Percentiles rank a stretch among this genome's conserved stretches.
Conservation (phyloP, 2,113 vertebrate genomes). For the Globicephala melas region DNA sequence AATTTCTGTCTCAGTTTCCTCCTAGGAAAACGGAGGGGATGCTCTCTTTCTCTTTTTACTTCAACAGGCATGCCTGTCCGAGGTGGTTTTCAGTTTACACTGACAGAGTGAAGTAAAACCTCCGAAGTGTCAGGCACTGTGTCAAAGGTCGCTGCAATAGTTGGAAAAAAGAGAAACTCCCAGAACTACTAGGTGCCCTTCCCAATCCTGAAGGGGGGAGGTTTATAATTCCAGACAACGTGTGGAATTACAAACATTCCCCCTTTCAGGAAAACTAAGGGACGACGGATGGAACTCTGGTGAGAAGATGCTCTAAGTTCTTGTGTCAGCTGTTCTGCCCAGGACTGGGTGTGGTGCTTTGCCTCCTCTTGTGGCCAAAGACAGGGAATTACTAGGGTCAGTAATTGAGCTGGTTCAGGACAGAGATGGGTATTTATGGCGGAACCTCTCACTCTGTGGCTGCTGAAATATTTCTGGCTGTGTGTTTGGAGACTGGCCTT, state of each 20-base stretch:
- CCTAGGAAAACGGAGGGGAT: neutral
- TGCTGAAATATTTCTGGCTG: neutral
- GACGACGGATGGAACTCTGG: neutral
- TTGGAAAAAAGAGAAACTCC: neutral
- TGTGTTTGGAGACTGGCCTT: neutral
- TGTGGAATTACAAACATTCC: neutral
- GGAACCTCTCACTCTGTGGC: neutral
- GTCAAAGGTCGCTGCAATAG: neutral
- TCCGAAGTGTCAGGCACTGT: neutral
- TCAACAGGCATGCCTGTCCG: neutral
- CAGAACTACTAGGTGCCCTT: neutral
- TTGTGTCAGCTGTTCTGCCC: neutral
- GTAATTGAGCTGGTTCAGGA: neutral
- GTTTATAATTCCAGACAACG: neutral
- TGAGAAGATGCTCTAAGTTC: neutral
- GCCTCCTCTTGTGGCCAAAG: conserved; percentile 25
- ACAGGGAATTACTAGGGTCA: neutral
- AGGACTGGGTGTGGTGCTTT: conserved; percentile 22
- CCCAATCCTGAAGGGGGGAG: neutral
- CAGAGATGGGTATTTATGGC: neutral
- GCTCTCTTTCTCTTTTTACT: neutral
- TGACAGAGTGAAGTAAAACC: neutral
- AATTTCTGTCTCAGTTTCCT: neutral
- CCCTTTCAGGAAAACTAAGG: neutral
- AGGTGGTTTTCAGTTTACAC: neutral